Evolutionary conservation across 2,113 vertebrate genomes (phyloP).

Genomic region (Sigmodon hispidus): DNA sequence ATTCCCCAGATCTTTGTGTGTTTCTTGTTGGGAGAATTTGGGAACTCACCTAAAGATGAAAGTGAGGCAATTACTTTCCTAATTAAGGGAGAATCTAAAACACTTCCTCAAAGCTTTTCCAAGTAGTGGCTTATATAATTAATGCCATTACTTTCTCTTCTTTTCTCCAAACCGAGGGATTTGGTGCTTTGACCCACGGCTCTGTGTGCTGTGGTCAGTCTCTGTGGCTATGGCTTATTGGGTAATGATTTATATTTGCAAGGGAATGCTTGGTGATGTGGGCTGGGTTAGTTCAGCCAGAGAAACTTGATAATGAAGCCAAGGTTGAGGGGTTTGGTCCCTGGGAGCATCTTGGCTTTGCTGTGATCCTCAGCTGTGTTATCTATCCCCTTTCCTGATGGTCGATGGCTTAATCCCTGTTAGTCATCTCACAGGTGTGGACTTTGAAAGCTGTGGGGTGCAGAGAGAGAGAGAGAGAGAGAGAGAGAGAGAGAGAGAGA

Average conservation of each 20-base stretch:
- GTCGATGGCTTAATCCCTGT: conserved; percentile 39
- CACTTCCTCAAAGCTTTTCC: conserved; percentile 64
- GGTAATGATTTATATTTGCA: conserved; percentile 80
- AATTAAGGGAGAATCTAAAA: conserved; percentile 78
- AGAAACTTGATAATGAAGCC: conserved; percentile 76
- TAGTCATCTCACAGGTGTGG: conserved; percentile 47
- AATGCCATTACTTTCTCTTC: conserved; percentile 57
- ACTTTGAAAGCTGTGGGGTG: conserved; percentile 46
- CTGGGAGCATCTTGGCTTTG: conserved; percentile 68
- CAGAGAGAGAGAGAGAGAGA: not conserved
- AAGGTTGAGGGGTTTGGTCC: conserved; percentile 72
- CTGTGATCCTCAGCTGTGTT: conserved; percentile 58
- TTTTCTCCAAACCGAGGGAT: conserved; percentile 51
- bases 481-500: conserved; percentile 1
- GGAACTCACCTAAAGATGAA: conserved; percentile 73
- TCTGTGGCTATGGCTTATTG: conserved; percentile 71
- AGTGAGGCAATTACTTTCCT: conserved; percentile 70
- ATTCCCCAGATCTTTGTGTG: conserved; percentile 52
- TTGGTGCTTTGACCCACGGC: conserved; percentile 69
- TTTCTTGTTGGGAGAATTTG: conserved; percentile 71
- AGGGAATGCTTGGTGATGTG: conserved; percentile 70
- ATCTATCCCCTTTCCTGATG: no score
- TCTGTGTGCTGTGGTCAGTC: conserved; percentile 64
- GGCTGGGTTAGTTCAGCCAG: conserved; percentile 66
- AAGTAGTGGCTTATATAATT: conserved; percentile 76